phyloP scores from a whole-genome alignment of 2,113 vertebrate species.

The Clarias magur region DNA sequence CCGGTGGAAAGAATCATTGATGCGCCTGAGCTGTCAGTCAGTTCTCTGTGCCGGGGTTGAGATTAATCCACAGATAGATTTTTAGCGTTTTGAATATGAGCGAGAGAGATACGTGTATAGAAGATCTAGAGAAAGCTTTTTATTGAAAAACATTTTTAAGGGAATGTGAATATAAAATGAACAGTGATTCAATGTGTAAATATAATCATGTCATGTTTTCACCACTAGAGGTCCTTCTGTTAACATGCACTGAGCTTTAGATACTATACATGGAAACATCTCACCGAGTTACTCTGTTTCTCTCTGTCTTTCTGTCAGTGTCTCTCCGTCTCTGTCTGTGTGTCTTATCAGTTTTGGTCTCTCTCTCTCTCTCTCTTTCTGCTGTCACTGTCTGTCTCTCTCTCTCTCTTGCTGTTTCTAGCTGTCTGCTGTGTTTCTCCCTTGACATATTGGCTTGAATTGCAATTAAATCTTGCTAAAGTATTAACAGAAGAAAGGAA shows the following conservation, averaged over 20 bases:
- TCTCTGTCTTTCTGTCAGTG: neutral
- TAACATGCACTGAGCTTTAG: neutral
- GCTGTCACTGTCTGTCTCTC: neutral
- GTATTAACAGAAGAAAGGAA: neutral
- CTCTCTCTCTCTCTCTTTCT: neutral
- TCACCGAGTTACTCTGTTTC: neutral
- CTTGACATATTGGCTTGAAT: neutral
- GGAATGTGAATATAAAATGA: neutral
- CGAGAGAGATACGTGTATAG: neutral
- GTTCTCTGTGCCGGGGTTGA: neutral
- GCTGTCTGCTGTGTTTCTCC: neutral
- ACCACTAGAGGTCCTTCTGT: constrained; percentile 45
- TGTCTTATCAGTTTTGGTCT: neutral
- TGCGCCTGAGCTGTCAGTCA: constrained; percentile 15
- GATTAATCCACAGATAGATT: constrained; percentile 16
- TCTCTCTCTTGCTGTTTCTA: neutral
- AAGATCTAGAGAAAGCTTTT: neutral
- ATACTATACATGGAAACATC: neutral
- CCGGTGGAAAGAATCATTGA: constrained; percentile 30
- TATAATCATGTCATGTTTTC: neutral
- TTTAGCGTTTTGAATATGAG: neutral
- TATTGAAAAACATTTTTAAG: neutral
- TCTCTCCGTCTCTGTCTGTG: neutral
- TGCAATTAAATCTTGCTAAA: neutral
- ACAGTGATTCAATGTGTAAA: neutral